phyloP scores from a whole-genome alignment of 2,888 invertebrate genomes.

The Pseudococcus jackbeardsleyi region DNA sequence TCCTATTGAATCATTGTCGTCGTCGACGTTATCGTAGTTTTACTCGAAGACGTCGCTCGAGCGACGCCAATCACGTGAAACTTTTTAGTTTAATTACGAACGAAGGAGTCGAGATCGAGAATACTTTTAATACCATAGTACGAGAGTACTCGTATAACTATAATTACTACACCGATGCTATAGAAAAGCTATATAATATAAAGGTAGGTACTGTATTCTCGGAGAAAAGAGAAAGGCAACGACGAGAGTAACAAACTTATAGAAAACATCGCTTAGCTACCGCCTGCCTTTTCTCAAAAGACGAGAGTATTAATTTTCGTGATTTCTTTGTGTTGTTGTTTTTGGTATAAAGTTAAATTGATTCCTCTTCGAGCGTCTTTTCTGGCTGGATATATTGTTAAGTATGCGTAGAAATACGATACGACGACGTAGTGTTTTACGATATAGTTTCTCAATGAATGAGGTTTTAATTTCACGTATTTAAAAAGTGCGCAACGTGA shows the following conservation, averaged over 20 bases:
- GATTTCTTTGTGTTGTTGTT: slow-evolving; percentile 39
- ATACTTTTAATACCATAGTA: slow-evolving; percentile 11
- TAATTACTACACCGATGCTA: neutral
- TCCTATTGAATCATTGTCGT: neutral
- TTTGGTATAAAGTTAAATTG: slow-evolving; percentile 6
- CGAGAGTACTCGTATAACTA: neutral
- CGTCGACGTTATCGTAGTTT: neutral
- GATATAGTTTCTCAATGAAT: neutral
- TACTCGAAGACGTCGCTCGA: neutral
- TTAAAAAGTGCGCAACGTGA: neutral
- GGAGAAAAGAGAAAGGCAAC: neutral
- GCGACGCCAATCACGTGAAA: slow-evolving; percentile 21
- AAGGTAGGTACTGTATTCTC: neutral
- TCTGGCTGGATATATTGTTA: neutral
- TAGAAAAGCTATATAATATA: slow-evolving; percentile 38
- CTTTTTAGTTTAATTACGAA: slow-evolving; percentile 42
- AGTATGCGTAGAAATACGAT: neutral
- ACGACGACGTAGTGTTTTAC: neutral
- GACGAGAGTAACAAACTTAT: neutral
- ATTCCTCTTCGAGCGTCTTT: neutral
- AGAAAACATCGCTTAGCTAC: slow-evolving; percentile 30
- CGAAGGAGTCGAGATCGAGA: neutral
- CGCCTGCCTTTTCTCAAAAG: slow-evolving; percentile 9
- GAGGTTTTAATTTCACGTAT: neutral
- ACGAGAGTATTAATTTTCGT: slow-evolving; percentile 8